Percentiles rank a stretch among this genome's conserved stretches.
Conservation (phyloP, 2,797 vertebrate species). For the Xenops minutus region DNA sequence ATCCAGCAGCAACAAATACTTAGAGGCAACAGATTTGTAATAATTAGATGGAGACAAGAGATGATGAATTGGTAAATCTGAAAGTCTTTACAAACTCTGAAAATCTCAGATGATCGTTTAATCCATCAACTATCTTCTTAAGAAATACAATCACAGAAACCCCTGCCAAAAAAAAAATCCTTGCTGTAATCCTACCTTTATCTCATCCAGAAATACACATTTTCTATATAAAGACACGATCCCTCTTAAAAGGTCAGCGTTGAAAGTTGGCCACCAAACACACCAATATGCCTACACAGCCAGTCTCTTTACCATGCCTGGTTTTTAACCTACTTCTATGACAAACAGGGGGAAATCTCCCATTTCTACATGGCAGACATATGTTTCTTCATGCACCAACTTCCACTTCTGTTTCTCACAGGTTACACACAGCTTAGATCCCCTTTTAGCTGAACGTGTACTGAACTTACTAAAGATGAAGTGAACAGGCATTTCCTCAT, state of each 20-base stretch:
- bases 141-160: constrained; percentile 60
- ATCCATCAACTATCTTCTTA: constrained; percentile 70
- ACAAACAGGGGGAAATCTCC: not conserved
- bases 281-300: not conserved
- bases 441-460: constrained; percentile 30
- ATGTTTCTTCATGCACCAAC: not conserved
- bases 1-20: constrained; percentile 49
- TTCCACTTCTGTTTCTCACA: constrained; percentile 61
- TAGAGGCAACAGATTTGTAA: constrained; percentile 62
- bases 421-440: constrained; percentile 35
- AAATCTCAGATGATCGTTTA: constrained; percentile 69
- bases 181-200: constrained; percentile 62
- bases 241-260: constrained; percentile 40
- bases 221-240: constrained; percentile 60
- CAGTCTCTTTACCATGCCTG: not conserved
- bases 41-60: constrained; percentile 55
- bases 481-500: constrained; percentile 57
- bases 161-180: constrained; percentile 35
- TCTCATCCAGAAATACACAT: constrained; percentile 53
- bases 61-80: constrained; percentile 67
- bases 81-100: constrained; percentile 63
- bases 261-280: constrained; percentile 3
- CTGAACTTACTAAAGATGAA: constrained; percentile 60
- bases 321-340: not conserved
- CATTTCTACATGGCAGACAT: not conserved